Base-by-base conservation (phyloP, 2,888 invertebrate genomes). In the Pachymerium ferrugineum region DNA sequence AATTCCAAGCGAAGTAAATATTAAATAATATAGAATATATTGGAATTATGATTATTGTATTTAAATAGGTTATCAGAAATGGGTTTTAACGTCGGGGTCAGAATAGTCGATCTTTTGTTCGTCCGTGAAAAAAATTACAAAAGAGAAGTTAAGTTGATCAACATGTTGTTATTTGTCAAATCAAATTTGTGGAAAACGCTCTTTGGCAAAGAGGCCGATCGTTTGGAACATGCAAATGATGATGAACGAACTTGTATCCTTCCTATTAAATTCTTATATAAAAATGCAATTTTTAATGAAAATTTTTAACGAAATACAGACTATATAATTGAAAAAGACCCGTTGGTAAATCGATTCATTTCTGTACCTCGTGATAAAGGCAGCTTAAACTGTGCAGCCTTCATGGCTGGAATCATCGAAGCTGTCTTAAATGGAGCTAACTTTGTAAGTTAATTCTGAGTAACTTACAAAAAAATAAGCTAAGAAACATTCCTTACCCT, bases 141-240 rank as follows among this genome's bases (percentile, higher is more conserved):
- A 82, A 86, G 99, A 33, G 99, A 99, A 85, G 94, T 92, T 2
- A 98, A 97, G 82, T 83, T 99, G 4, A 86, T 98, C 0, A 96
- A 94, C 81, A 95, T 97, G 87, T 84, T 99, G 10, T 85, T 98
- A 6, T 98, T 98, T 83, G 89, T 99, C 1, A 97, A 98, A 82
- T 93, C 94, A 3, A 94, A 94, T 0, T 85, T 99, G 16, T 99
- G 99, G 99, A 98, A 97, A 30, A 30, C 69, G 1, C 16, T 99
- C 22, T 99, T 97, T 86, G 97, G 97, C 1, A 93, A 94, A 81
- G 99, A 99, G 85, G 98, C 98, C 33, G 99, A 99, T 81, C 98
- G 98, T 81, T 83, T 99, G 77, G 99, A 99, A 81, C 95, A 97
- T 84, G 96, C 97, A 2, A 98, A 97, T 83, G 98, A 99, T 84